Conservation (phyloP, 2,797 vertebrate genomes). For the Mormyrus proboscirostris region DNA sequence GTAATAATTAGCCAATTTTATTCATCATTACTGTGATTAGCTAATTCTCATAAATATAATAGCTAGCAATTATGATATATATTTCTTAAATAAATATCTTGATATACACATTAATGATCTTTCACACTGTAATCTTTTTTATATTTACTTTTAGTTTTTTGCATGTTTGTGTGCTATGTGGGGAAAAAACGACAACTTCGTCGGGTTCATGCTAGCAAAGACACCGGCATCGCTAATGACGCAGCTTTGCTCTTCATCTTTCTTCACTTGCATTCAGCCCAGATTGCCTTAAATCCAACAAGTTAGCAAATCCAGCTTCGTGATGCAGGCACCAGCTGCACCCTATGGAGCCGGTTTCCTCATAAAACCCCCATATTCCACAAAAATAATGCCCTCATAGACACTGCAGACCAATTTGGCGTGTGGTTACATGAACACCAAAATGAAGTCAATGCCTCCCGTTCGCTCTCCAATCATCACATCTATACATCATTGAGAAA, state of each 20-base stretch:
- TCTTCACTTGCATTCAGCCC: neutral
- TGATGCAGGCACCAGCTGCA: neutral
- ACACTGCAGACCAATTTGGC: neutral
- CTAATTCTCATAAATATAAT: neutral
- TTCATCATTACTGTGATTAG: neutral
- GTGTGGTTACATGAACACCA: neutral
- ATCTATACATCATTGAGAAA: neutral
- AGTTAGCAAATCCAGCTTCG: neutral
- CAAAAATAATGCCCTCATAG: neutral
- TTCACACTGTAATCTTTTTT: neutral
- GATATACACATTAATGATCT: neutral
- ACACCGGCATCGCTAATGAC: neutral
- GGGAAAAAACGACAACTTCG: neutral
- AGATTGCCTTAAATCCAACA: neutral
- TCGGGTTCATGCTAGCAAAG: neutral
- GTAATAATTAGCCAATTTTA: neutral
- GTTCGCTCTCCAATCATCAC: neutral
- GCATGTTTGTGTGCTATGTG: neutral
- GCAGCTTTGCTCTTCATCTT: neutral
- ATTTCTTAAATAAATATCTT: neutral
- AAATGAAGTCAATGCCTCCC: neutral
- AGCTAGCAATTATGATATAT: neutral
- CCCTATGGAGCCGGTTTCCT: neutral
- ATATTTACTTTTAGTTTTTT: neutral
- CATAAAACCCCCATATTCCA: neutral